Conservation (phyloP, 2,888 invertebrate genomes). For the Erannis defoliaria region DNA sequence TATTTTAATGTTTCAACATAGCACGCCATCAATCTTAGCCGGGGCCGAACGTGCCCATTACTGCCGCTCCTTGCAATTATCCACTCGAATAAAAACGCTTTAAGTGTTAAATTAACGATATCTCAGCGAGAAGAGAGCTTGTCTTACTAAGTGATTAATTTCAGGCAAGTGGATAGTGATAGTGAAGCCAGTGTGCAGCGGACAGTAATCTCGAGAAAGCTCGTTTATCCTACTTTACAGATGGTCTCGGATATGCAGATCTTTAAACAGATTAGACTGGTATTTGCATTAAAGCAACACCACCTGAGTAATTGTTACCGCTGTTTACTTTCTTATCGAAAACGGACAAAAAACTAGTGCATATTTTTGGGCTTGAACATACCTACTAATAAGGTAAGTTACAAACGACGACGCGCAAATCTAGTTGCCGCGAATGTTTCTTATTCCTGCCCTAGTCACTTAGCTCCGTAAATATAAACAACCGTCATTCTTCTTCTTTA, state of each 20-base stretch:
- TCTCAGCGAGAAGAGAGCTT: slow-evolving; percentile 76
- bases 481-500: slow-evolving; percentile 78
- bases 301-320: slow-evolving; percentile 1
- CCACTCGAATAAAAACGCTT: slow-evolving; percentile 85
- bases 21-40: slow-evolving; percentile 81
- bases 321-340: slow-evolving; percentile 23
- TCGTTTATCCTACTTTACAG: slow-evolving; percentile 56
- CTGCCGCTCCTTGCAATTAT: slow-evolving; percentile 81
- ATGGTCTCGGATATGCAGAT: slow-evolving; percentile 36
- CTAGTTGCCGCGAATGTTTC: slow-evolving; percentile 65
- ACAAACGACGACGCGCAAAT: slow-evolving; percentile 61
- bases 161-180: slow-evolving; percentile 58
- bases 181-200: slow-evolving; percentile 59
- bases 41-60: slow-evolving; percentile 79
- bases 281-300: slow-evolving; percentile 24
- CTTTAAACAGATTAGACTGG: slow-evolving; percentile 34
- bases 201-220: slow-evolving; percentile 51
- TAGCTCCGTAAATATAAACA: slow-evolving; percentile 80
- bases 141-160: slow-evolving; percentile 81
- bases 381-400: slow-evolving; percentile 33
- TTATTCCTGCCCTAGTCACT: slow-evolving; percentile 73
- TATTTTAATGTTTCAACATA: slow-evolving; percentile 79
- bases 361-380: slow-evolving; percentile 13
- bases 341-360: background rate
- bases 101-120: slow-evolving; percentile 86